Evolutionary conservation across 1,140 invertebrate genomes (phyloP), one percentile per base, ranked within the genome.

Genomic region (Wiebesia pumilae): DNA sequence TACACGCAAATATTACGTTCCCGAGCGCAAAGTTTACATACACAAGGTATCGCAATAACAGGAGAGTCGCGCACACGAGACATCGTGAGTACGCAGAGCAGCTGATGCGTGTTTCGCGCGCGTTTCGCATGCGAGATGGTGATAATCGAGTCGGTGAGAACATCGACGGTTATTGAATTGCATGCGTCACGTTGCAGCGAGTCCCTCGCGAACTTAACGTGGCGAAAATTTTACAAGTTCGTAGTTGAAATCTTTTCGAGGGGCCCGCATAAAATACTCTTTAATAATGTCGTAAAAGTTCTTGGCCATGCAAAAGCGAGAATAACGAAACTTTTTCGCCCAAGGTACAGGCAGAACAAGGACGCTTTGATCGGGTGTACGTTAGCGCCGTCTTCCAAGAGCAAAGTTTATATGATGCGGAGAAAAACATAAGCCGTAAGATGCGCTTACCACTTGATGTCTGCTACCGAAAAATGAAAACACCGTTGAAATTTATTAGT

Each of bases 61-160:
- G 51, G 51, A 47, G 43, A 1, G 14, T 14, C 9, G 51, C 9
- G 10, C 10, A 9, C 10, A 54, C 2, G 19, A 10, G 19, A 16
- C 51, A 16, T 54, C 51, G 51, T 16, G 14, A 54, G 51, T 54
- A 14, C 43, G 43, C 43, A 30, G 35, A 73, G 33, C 38, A 75
- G 38, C 71, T 67, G 79, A 81, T 40, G 54, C 27, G 27, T 30
- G 27, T 16, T 47, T 82, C n/a, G n/a, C 40, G n/a, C 51, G 10
- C 19, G 19, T 16, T 16, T 19, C 9, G 19, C 51, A 54, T 19
- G 2, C 2, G 19, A 54, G 51, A 54, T 33, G 62, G 10, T 24
- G 81, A 75, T 73, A 54, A 58, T 83, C 69, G 30, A 58, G 81
- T 51, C 38, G 51, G 69, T 33, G 81, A 83, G 81, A 73, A 47